These are phyloP conservation scores for Apis florea DNA, from an alignment of 1,140 invertebrate species.

Conservation along the genomic window DNA sequence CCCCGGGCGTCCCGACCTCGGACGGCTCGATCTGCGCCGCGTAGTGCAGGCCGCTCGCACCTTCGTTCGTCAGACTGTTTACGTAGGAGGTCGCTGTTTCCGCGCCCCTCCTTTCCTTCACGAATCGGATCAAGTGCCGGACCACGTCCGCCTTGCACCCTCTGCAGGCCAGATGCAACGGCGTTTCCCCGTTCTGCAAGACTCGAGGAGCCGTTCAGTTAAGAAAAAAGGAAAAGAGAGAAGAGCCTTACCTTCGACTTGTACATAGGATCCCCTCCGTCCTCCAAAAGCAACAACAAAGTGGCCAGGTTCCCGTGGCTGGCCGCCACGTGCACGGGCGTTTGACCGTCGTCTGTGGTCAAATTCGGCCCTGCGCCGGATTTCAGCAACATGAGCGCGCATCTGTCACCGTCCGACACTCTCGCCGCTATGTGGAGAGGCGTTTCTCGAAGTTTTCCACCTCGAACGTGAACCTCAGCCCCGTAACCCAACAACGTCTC, in stretches of 20 bases:
- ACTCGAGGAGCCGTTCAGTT: background rate
- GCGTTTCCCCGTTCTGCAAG: conserved; percentile 94
- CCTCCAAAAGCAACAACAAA: conserved; percentile 91
- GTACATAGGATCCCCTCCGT: conserved; percentile 93
- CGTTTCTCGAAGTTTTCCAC: conserved; percentile 93
- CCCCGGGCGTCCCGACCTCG: conserved; percentile 87
- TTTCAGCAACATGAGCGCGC: conserved; percentile 98
- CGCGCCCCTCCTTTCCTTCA: conserved; percentile 87
- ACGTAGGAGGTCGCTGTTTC: conserved; percentile 88
- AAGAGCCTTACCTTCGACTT: conserved; percentile 89
- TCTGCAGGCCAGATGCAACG: conserved; percentile 93
- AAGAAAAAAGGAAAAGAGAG: too few species aligned
- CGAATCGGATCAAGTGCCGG: conserved; percentile 90
- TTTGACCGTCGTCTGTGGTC: conserved; percentile 94
- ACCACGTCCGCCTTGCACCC: conserved; percentile 93
- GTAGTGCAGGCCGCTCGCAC: conserved; percentile 96
- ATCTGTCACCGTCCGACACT: conserved; percentile 95
- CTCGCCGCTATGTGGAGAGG: conserved; percentile 97
- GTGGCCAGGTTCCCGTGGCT: conserved; percentile 93
- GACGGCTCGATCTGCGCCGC: conserved; percentile 89
- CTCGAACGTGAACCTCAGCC: conserved; percentile 97
- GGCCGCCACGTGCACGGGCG: conserved; percentile 95
- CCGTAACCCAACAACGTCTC: conserved; percentile 98
- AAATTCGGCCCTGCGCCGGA: conserved; percentile 98
- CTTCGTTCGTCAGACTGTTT: conserved; percentile 92